phyloP scores from a whole-genome alignment of 2,113 vertebrate species.

The Passer montanus region DNA sequence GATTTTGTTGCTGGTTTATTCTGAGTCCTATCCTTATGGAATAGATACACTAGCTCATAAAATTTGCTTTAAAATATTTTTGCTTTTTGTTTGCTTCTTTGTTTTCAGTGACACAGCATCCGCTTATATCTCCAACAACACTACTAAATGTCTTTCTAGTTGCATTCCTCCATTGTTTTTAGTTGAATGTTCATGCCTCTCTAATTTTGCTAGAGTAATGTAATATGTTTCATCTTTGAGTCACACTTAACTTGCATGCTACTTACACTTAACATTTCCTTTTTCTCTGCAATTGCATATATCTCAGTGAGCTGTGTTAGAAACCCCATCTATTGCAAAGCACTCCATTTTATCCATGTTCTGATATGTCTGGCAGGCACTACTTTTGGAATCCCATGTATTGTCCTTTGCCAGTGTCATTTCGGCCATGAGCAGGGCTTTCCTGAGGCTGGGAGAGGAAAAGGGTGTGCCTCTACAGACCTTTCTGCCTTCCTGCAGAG shows the following conservation, averaged over 20 bases:
- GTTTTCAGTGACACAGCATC: neutral
- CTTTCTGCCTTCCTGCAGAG: neutral
- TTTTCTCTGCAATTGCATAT: neutral
- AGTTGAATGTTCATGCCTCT: neutral
- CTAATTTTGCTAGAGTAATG: neutral
- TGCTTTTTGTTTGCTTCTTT: neutral
- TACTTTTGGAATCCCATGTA: neutral
- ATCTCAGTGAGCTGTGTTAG: neutral
- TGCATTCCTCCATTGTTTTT: neutral
- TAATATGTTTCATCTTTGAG: neutral
- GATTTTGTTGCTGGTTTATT: neutral
- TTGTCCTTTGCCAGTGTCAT: neutral
- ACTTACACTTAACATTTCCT: neutral
- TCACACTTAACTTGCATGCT: neutral
- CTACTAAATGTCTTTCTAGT: neutral
- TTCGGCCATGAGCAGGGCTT: neutral
- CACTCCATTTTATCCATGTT: neutral
- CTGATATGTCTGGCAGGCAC: neutral
- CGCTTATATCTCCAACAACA: neutral
- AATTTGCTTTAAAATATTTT: neutral
- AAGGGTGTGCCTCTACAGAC: neutral
- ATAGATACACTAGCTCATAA: neutral
- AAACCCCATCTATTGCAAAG: neutral
- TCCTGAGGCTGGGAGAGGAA: slow-evolving; percentile 11
- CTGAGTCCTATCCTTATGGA: neutral